Evolutionary conservation across 2,888 invertebrate species (phyloP).

Genomic region (Pollenia angustigena): DNA sequence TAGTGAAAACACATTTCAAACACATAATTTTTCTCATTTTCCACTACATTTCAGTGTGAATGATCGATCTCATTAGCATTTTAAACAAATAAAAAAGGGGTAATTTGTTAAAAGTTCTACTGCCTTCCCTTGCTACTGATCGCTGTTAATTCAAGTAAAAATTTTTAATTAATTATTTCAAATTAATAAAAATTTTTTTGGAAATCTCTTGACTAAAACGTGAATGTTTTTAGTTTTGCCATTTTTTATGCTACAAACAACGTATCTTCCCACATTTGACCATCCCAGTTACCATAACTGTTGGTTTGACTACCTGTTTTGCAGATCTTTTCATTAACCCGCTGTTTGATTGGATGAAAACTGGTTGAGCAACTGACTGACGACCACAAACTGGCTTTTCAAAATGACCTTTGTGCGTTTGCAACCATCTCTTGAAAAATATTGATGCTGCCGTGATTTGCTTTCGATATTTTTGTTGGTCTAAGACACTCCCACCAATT

Average conservation of each 20-base stretch:
- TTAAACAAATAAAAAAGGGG: conserved; percentile 17
- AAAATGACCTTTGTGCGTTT: conserved; percentile 64
- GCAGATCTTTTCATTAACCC: conserved; percentile 27
- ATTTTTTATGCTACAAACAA: background rate
- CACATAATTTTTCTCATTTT: no score
- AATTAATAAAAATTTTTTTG: conserved; percentile 15
- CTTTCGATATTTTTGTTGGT: background rate
- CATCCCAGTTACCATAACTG: conserved; percentile 2
- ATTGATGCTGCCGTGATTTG: conserved; percentile 51
- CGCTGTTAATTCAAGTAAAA: conserved; percentile 5
- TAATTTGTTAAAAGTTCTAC: conserved; percentile 53
- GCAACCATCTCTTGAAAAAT: conserved; percentile 55
- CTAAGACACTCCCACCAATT: conserved; percentile 55
- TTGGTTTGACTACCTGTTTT: conserved; percentile 64
- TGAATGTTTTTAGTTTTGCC: no score
- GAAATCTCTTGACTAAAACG: no score
- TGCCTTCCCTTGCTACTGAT: background rate
- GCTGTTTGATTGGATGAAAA: conserved; percentile 72
- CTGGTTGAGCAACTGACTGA: conserved; percentile 64
- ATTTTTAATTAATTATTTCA: conserved; percentile 45
- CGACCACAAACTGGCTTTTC: conserved; percentile 9
- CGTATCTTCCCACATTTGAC: conserved; percentile 53
- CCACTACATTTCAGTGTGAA: no score
- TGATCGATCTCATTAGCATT: conserved; percentile 47
- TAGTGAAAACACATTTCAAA: no score